Conservation (phyloP, 2,888 invertebrate species). For the Phragmatobia fuliginosa region DNA sequence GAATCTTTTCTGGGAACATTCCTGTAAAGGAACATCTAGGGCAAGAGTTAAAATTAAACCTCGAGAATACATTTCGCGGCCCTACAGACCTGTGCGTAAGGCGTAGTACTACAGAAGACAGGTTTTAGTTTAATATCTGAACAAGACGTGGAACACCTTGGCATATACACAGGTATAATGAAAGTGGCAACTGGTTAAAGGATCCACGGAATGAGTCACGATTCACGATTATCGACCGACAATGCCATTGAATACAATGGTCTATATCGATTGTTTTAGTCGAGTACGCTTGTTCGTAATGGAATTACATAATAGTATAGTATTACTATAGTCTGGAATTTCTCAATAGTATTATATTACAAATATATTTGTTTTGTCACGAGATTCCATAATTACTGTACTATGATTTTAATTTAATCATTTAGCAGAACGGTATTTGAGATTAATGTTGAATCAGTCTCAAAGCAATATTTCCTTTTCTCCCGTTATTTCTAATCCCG, state of each 20-base stretch:
- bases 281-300: slow-evolving; percentile 30
- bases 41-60: slow-evolving; percentile 18
- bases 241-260: slow-evolving; percentile 45
- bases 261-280: slow-evolving; percentile 45
- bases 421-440: slow-evolving; percentile 27
- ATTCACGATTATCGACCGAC: slow-evolving; percentile 32
- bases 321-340: slow-evolving; percentile 11
- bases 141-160: slow-evolving; percentile 50
- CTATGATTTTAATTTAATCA: neutral
- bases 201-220: slow-evolving; percentile 41
- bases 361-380: neutral
- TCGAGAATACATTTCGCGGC: slow-evolving; percentile 33
- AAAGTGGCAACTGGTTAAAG: slow-evolving; percentile 39
- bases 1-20: slow-evolving; percentile 23
- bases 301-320: slow-evolving; percentile 35
- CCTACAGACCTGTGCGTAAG: slow-evolving; percentile 40
- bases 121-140: slow-evolving; percentile 44
- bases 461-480: slow-evolving; percentile 29
- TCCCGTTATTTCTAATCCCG: slow-evolving; percentile 39
- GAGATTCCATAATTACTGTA: neutral
- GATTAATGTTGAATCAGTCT: slow-evolving; percentile 37
- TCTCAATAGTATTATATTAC: neutral
- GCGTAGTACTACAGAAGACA: slow-evolving; percentile 47
- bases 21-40: slow-evolving; percentile 20
- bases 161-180: slow-evolving; percentile 40